phyloP scores from a whole-genome alignment of 1,140 invertebrate genomes.

The Solen grandis region DNA sequence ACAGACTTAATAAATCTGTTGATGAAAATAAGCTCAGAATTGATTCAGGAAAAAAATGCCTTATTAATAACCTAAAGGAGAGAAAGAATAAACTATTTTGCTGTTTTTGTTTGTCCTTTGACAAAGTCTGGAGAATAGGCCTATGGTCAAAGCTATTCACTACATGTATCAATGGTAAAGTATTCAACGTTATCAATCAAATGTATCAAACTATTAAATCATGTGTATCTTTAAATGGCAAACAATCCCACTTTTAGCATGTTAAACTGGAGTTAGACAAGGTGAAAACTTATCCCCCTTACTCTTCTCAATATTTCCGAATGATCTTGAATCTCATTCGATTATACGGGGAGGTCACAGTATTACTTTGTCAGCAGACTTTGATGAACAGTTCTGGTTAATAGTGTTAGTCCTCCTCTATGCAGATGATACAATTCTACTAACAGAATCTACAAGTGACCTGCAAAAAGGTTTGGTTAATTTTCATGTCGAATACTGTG shows the following conservation, averaged over 20 bases:
- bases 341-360: too few species aligned
- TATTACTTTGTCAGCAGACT: too few species aligned
- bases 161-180: constrained; percentile 17
- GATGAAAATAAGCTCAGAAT: constrained; percentile 47
- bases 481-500: too few species aligned
- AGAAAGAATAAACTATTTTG: constrained; percentile 11
- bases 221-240: constrained; percentile 12
- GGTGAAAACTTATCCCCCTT: constrained; percentile 20
- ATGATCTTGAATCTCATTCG: constrained; percentile 24
- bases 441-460: too few species aligned
- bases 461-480: too few species aligned
- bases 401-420: too few species aligned
- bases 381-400: too few species aligned
- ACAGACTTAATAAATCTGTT: too few species aligned
- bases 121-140: constrained; percentile 12
- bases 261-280: constrained; percentile 9
- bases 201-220: constrained; percentile 39
- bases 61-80: neutral
- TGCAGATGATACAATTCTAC: too few species aligned
- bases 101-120: neutral
- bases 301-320: constrained; percentile 10
- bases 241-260: constrained; percentile 1
- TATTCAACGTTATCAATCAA: constrained; percentile 8
- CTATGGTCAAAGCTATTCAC: constrained; percentile 26
- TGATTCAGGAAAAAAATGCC: constrained; percentile 31